Evolutionary conservation across 2,888 invertebrate species (phyloP).

Genomic region (Cheilosia grossa): DNA sequence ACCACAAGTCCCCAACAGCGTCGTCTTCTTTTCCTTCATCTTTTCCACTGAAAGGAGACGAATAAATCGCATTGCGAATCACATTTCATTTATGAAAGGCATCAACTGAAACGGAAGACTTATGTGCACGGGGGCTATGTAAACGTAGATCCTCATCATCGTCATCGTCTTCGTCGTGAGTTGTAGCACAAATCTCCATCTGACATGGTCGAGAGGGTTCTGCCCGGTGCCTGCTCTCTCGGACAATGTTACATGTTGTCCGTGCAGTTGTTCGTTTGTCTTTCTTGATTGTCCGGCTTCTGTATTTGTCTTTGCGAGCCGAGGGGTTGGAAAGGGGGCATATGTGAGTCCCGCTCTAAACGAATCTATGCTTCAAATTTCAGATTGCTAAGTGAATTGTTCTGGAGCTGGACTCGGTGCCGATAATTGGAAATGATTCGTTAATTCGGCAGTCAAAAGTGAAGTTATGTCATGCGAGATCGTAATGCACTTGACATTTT

Average conservation of each 20-base stretch:
- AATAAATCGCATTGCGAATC: constrained; percentile 53
- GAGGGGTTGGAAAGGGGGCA: neutral
- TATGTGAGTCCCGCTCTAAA: constrained; percentile 16
- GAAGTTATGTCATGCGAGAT: constrained; percentile 56
- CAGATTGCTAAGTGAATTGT: constrained; percentile 65
- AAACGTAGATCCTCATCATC: constrained; percentile 50
- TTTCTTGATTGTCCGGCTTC: constrained; percentile 65
- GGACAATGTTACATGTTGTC: constrained; percentile 61
- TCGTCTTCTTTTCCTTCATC: neutral
- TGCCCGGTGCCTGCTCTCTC: constrained; percentile 10
- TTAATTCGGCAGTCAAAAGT: constrained; percentile 47
- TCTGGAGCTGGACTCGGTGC: neutral
- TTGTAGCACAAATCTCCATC: constrained; percentile 50
- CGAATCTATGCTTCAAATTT: constrained; percentile 19
- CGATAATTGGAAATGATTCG: constrained; percentile 58
- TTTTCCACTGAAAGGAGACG: neutral
- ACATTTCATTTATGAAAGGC: constrained; percentile 62
- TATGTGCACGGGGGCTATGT: constrained; percentile 16
- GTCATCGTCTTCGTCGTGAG: constrained; percentile 28
- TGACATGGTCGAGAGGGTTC: constrained; percentile 67
- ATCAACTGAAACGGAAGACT: constrained; percentile 65
- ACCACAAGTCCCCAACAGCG: constrained; percentile 11
- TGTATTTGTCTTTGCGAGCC: constrained; percentile 49
- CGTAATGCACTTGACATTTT: constrained; percentile 48
- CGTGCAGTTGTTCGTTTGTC: constrained; percentile 37